Evolutionary conservation across 1,140 invertebrate species (phyloP), one percentile per base, ranked within the genome.

Genomic region (Vanessa tameamea): DNA sequence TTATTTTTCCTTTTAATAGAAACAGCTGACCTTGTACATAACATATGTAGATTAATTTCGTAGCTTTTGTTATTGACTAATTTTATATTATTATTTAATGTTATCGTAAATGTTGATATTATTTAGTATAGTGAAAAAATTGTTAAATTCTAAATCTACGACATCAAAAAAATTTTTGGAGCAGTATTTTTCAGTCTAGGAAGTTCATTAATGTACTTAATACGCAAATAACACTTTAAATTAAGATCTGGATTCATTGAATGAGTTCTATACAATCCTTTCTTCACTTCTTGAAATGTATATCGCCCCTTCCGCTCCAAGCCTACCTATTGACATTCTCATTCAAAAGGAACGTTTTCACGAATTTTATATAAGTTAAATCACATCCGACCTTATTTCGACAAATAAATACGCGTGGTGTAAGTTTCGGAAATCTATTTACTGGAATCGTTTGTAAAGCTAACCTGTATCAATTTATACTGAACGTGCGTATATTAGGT

Each of bases 361-460:
- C 51, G 65, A n/a, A 66, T 55, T 37, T 55, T 26, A 26, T 55
- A 20, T 13, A 64, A 65, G 23, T 72, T 55, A 51, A 64, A 65
- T 72, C 64, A 12, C 47, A n/a, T 55, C 23, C 15, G 16, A 55
- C 16, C 16, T 55, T 55, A 50, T 64, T 64, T 64, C 50, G 48
- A 23, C 48, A 53, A 43, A 64, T 55, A 65, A 72, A 72, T 47
- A 72, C 12, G 26, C 31, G 37, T 43, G 37, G 9, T 31, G 63
- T 26, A 64, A 55, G 31, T 59, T 69, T 65, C 11, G 26, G 14
- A 5, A 65, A 57, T 47, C 4, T 47, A 20, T 72, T 65, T 65
- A 72, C 48, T 14, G 15, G 50, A 72, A 64, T 57, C 69, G n/a
- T 65, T 72, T 37, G 37, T 14, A 50, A 65, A 50, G 48, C 13